A percentile compares a stretch with the other conserved stretches of the same genome.
phyloP scores from a whole-genome alignment of 1,140 invertebrate species.

The Patella vulgata region DNA sequence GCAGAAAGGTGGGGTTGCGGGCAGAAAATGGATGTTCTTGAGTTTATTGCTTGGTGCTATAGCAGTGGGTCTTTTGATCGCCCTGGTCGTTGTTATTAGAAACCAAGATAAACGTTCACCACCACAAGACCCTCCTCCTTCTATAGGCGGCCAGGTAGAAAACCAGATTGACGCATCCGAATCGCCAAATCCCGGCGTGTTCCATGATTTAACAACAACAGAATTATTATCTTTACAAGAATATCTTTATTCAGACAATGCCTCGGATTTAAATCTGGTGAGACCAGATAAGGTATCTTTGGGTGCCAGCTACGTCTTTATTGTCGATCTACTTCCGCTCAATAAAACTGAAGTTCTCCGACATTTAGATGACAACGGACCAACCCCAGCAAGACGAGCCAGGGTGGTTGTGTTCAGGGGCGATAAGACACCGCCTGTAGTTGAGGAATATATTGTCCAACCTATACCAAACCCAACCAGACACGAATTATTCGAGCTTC shows the following conservation, averaged over 20 bases:
- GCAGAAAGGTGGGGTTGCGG: no score
- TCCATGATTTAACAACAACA: constrained; percentile 27
- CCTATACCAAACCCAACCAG: constrained; percentile 31
- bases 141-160: no score
- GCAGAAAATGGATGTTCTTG: no score
- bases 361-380: constrained; percentile 37
- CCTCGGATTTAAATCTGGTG: constrained; percentile 30
- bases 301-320: constrained; percentile 42
- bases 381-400: constrained; percentile 40
- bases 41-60: no score
- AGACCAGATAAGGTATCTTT: constrained; percentile 13
- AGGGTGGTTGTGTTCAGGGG: constrained; percentile 43
- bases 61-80: no score
- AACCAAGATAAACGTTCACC: no score
- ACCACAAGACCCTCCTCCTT: no score
- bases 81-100: no score
- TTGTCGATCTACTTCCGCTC: constrained; percentile 38
- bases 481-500: constrained; percentile 3
- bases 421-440: constrained; percentile 29
- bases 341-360: constrained; percentile 38
- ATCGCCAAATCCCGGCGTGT: constrained; percentile 28
- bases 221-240: constrained; percentile 27
- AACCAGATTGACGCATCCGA: no score
- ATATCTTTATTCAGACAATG: constrained; percentile 13
- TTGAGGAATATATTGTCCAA: constrained; percentile 51